Conservation (phyloP, 2,113 vertebrate genomes). For the Melanerpes formicivorus region DNA sequence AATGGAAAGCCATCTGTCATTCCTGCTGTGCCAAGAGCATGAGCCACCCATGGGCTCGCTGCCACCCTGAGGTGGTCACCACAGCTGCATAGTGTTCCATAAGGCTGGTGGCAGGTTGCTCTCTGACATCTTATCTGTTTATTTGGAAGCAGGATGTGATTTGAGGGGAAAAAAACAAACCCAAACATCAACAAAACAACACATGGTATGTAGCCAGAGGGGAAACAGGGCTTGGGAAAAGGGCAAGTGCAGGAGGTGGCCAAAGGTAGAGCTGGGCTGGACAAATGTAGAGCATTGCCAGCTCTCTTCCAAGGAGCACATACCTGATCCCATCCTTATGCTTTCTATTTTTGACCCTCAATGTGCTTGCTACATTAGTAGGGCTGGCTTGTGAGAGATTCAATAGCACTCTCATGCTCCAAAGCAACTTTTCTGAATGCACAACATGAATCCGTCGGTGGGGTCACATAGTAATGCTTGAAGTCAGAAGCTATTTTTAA, state of each 20-base stretch:
- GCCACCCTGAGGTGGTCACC: not conserved
- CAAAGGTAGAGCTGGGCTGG: not conserved
- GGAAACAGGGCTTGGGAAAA: not conserved
- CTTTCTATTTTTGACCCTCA: constrained; percentile 23
- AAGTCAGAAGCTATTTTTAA: constrained; percentile 69
- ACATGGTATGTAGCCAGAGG: not conserved
- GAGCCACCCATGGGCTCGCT: rapidly evolving
- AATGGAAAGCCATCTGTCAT: not conserved
- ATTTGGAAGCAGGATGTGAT: not conserved
- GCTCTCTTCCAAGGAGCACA: not conserved
- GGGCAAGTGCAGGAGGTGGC: not conserved
- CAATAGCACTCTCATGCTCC: constrained; percentile 40
- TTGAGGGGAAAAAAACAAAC: not conserved
- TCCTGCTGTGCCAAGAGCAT: not conserved
- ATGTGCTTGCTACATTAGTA: not conserved
- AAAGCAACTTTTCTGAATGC: constrained; percentile 46
- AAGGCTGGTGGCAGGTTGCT: not conserved
- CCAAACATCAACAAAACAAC: too few species aligned
- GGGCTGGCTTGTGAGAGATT: constrained; percentile 9
- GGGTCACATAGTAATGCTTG: constrained; percentile 61
- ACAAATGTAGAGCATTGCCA: not conserved
- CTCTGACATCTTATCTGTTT: not conserved
- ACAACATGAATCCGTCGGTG: constrained; percentile 28
- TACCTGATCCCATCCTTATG: constrained; percentile 40
- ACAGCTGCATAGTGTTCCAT: rapidly evolving